These are phyloP conservation scores for Alectura lathami DNA, from an alignment of 2,113 vertebrate genomes.

Conservation along the genomic window DNA sequence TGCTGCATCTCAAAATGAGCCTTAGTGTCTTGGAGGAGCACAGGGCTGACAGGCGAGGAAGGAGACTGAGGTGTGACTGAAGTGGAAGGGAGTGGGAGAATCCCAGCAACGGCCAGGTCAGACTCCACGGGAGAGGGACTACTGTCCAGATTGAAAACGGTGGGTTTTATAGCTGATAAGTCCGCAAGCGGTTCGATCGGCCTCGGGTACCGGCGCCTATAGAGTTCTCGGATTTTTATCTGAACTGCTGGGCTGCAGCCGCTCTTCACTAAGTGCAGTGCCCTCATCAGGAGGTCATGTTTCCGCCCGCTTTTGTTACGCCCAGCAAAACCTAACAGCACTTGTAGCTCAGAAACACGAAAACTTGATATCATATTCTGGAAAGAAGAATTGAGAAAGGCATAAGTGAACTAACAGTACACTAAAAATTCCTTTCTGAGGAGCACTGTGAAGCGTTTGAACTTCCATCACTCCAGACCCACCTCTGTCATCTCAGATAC, in stretches of 20 bases:
- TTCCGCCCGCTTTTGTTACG: slow-evolving; percentile 89
- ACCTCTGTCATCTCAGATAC: too few relatives aligned
- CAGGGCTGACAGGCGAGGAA: slow-evolving; percentile 74
- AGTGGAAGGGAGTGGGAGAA: slow-evolving; percentile 76
- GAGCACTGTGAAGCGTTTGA: background rate
- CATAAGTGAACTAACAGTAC: background rate
- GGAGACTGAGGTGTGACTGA: slow-evolving; percentile 75
- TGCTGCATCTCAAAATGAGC: slow-evolving; percentile 92
- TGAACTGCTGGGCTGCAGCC: slow-evolving; percentile 87
- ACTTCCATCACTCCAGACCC: background rate
- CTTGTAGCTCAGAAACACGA: slow-evolving; percentile 89
- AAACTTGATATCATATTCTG: slow-evolving; percentile 92
- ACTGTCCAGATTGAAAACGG: slow-evolving; percentile 73
- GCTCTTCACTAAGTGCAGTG: slow-evolving; percentile 84
- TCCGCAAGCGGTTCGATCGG: slow-evolving; percentile 80
- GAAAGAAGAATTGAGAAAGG: slow-evolving; percentile 1
- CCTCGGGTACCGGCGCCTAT: slow-evolving; percentile 82
- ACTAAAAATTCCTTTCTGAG: background rate
- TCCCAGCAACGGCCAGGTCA: slow-evolving; percentile 74
- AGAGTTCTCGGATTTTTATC: slow-evolving; percentile 85
- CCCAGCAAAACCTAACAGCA: slow-evolving; percentile 87
- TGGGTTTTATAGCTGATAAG: slow-evolving; percentile 72
- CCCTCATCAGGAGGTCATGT: slow-evolving; percentile 89
- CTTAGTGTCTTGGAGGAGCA: slow-evolving; percentile 79
- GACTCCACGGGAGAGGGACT: slow-evolving; percentile 71